Conservation (phyloP, 2,888 invertebrate genomes). For the Lasioglossum lativentre region DNA sequence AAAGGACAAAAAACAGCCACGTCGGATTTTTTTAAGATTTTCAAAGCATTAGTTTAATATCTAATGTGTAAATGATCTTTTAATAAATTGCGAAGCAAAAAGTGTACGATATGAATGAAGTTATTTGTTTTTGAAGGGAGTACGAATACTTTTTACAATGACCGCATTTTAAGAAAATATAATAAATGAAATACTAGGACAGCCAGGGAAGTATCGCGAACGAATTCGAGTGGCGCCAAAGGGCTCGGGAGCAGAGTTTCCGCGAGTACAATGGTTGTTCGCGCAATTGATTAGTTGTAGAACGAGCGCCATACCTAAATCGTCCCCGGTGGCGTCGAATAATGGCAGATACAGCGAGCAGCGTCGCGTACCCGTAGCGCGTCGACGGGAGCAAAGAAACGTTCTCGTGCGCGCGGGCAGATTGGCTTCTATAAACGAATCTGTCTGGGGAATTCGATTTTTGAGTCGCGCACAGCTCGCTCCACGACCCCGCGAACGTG, state of each 20-base stretch:
- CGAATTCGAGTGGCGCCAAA: neutral
- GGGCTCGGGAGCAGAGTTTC: neutral
- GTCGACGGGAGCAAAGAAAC: conserved; percentile 6
- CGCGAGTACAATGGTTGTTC: neutral
- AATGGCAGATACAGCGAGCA: neutral
- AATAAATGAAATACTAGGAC: neutral
- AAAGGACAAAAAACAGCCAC: too few species aligned
- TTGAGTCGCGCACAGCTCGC: conserved; percentile 4
- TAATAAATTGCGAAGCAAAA: too few species aligned
- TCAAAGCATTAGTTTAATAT: too few species aligned
- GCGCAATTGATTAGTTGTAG: conserved; percentile 2
- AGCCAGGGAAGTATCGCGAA: neutral
- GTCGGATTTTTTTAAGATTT: too few species aligned
- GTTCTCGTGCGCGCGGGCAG: conserved; percentile 21
- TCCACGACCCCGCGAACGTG: neutral
- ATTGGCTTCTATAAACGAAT: conserved; percentile 29
- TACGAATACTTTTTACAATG: too few species aligned
- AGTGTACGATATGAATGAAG: too few species aligned
- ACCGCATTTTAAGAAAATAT: neutral
- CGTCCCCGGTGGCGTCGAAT: conserved; percentile 7
- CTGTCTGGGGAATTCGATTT: conserved; percentile 10
- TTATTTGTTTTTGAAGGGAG: too few species aligned
- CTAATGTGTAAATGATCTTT: too few species aligned
- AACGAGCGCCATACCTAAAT: neutral
- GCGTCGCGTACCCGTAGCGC: neutral